Conservation (phyloP, 2,888 invertebrate species). For the Amphiduros pacificus region DNA sequence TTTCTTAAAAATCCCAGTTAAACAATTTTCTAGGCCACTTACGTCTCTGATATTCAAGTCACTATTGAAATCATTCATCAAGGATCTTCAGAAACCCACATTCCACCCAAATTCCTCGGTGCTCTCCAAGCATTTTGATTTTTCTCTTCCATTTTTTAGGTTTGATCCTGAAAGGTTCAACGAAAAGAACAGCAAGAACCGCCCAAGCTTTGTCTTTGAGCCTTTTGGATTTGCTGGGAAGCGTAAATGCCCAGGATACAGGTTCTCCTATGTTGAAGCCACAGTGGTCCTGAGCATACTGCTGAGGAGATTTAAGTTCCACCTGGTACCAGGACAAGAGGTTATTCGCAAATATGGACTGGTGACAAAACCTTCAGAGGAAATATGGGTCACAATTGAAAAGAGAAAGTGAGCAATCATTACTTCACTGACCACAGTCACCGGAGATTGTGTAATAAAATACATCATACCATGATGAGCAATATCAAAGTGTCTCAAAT, state of each 20-base stretch:
- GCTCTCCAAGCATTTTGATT: too few relatives aligned
- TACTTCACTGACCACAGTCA: too few relatives aligned
- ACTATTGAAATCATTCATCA: too few relatives aligned
- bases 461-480: too few relatives aligned
- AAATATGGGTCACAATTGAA: constrained; percentile 53
- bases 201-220: constrained; percentile 44
- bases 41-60: too few relatives aligned
- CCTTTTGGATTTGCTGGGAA: constrained; percentile 60
- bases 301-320: constrained; percentile 46
- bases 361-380: constrained; percentile 56
- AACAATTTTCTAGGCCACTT: too few relatives aligned
- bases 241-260: constrained; percentile 42
- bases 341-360: constrained; percentile 51
- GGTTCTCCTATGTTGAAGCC: constrained; percentile 46
- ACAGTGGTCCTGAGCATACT: constrained; percentile 42
- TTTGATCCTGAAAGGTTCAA: constrained; percentile 57
- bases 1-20: too few relatives aligned
- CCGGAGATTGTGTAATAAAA: too few relatives aligned
- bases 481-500: too few relatives aligned
- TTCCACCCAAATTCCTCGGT: too few relatives aligned
- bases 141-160: too few relatives aligned
- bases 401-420: constrained; percentile 6
- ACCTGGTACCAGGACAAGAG: constrained; percentile 53
- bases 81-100: too few relatives aligned
- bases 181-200: constrained; percentile 36